These are phyloP conservation scores for Graptemys geographica DNA, from an alignment of 2,797 vertebrate genomes.

Conservation along the genomic window DNA sequence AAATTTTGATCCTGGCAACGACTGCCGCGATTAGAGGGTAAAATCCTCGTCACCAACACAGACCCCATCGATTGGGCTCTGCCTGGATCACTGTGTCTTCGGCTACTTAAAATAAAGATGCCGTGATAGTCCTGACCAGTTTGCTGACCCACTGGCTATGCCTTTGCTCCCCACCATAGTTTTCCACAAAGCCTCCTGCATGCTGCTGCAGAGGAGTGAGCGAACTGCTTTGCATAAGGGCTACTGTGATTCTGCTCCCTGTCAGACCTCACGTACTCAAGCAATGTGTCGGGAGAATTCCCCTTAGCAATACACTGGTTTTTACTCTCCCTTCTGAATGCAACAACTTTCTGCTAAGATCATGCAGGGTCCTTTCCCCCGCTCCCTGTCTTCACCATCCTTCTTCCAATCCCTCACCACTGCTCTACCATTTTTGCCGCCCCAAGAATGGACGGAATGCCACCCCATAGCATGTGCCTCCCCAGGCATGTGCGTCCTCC, in stretches of 20 bases:
- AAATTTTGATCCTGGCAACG: background rate
- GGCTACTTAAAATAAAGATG: background rate
- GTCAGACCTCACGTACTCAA: no score
- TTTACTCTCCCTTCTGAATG: background rate
- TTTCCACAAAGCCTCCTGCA: background rate
- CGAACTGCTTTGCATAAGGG: background rate
- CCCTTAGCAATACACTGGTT: background rate
- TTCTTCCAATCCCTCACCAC: background rate
- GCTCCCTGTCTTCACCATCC: background rate
- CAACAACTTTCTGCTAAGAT: background rate
- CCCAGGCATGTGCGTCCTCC: no score
- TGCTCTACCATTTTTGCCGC: no score
- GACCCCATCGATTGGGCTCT: background rate
- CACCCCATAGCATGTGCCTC: no score
- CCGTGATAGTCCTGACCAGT: background rate
- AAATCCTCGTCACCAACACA: background rate
- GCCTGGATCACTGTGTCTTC: background rate
- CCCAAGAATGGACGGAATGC: no score
- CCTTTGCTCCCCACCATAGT: background rate
- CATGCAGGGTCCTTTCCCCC: background rate
- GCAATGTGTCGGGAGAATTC: background rate
- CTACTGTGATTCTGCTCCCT: background rate
- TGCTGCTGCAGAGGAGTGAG: background rate
- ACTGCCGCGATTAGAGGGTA: background rate
- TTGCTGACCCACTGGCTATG: background rate